Base-by-base conservation (phyloP, 2,797 vertebrate species). In the Rhinichthys osculus region DNA sequence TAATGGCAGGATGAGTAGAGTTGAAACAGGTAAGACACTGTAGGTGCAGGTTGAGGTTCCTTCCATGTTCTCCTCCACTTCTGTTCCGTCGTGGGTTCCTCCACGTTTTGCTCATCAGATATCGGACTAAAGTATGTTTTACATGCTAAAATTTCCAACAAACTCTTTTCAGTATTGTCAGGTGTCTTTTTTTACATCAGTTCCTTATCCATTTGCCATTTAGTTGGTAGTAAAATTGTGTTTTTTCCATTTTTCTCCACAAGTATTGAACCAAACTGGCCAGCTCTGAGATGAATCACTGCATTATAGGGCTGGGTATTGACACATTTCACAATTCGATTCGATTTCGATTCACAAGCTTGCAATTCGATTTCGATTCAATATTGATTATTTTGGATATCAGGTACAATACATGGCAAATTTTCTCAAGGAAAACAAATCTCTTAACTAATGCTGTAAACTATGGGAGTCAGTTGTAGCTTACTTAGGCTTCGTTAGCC, bases 11-110 rank as follows among this genome's bases (percentile, higher is more conserved):
- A 74, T 85, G 76, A 87, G 71, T 88, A 82, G 82, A 86, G 90
- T 57, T 88, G 33, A 91, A 85, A 85, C 92, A 95, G 95, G 93
- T 95, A 95, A 95, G 95, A 92, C 80, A 66, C 42, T 59, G 74
- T 85, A 91, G 78, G 85, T 52, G 87, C 82, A 87, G 88, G 50
- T 86, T 78, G n/a, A 83, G 85, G 38, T 88, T 19, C 83, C 83
- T 89, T 71, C 42, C 64, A 27, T 64, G 59, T 76, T 90, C 88
- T 88, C 71, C 42, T 21, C 70, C 71, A 69, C 81, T 59, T 67
- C 40, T 88, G n/a, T 77, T 83, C 40, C 62, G 59, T 50, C 0
- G 21, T 40, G 77, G 17, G 47, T 78, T 30, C 54, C 5, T 59
- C 40, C 50, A 40, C 9, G 0, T 70, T 66, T 50, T 50, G 19